Evolutionary conservation across 2,797 vertebrate species (phyloP), one percentile per base, ranked within the genome.

Genomic region (Smutsia gigantea): DNA sequence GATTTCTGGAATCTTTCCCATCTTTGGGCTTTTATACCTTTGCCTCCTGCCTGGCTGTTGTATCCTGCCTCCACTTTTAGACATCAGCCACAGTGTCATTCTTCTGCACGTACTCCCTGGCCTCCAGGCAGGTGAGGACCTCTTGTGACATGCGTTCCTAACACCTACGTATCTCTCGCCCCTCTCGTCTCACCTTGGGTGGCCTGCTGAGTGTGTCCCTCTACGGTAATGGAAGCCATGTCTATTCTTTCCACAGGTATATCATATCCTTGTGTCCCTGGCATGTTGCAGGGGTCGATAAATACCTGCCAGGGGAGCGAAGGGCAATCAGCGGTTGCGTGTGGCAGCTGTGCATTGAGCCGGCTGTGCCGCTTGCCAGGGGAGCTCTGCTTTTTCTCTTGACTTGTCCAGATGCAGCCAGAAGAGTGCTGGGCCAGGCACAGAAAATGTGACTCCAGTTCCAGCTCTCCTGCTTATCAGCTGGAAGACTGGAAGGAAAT

Each of bases 291-390:
- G 21, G 11, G 23, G 3, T n/a, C 7, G 37, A 8, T 37, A 27
- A 25, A 13, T 39, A 7, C 29, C 4, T 79, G 12, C 12, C 9
- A 9, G 37, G 66, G 57, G 4, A 12, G 21, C 18, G 19, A 7
- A 64, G 14, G 55, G 7, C 39, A 17, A 2, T 19, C 34, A 5
- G 18, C 34, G 25, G 23, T 11, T 63, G 46, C 14, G 17, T 7
- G 6, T 4, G 1, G 42, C 4, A 18, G 18, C 7, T 12, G 3
- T 3, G 9, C 0, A 0, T 4, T 6, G 12, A 19, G 11, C 2
- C 66, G 64, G 18, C 49, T 25, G 14, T 37, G 9, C 4, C 25
- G 11, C 19, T 37, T 49, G 15, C 39, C 27, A 23, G 31, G 37
- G 5, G 3, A 23, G 1, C 7, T 18, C 8, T 37, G 9, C 5